Percentiles rank a stretch among this genome's conserved stretches.
Evolutionary conservation across 2,888 invertebrate species (phyloP).

Genomic region (Miltochrista miniata): DNA sequence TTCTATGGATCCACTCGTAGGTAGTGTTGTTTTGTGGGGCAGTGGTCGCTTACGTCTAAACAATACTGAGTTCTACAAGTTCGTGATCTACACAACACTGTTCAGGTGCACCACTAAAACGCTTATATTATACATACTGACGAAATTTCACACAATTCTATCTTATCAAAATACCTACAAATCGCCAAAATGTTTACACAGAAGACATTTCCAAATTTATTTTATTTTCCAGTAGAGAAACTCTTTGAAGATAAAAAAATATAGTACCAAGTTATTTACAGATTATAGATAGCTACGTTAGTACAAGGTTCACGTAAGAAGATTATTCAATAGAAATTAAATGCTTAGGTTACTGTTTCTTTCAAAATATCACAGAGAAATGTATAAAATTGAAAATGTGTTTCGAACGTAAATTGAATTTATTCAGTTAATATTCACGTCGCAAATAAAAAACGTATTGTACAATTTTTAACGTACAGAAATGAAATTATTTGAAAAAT

Average conservation of each 20-base stretch:
- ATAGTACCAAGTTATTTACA: conserved; percentile 7
- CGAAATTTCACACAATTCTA: conserved; percentile 18
- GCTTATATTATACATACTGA: conserved; percentile 6
- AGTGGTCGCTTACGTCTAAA: background rate
- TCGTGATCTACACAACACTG: conserved; percentile 23
- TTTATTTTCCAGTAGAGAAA: background rate
- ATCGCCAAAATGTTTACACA: conserved; percentile 2
- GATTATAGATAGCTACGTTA: conserved; percentile 5
- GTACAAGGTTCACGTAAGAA: background rate
- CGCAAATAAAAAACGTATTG: conserved; percentile 5
- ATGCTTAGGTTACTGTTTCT: conserved; percentile 4
- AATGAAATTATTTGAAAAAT: conserved; percentile 3
- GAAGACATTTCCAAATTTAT: conserved; percentile 6
- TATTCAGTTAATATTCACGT: background rate
- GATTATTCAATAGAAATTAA: background rate
- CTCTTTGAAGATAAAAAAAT: background rate
- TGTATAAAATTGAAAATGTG: conserved; percentile 3
- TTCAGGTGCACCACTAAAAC: background rate
- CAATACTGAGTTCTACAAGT: conserved; percentile 1
- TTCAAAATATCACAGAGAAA: conserved; percentile 8
- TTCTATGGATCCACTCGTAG: conserved; percentile 14
- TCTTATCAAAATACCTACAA: conserved; percentile 4
- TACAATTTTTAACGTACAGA: background rate
- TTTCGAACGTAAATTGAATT: conserved; percentile 4
- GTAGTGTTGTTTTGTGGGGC: conserved; percentile 4